Base-by-base conservation (phyloP, 2,113 vertebrate genomes). In the Sapayoa aenigma region DNA sequence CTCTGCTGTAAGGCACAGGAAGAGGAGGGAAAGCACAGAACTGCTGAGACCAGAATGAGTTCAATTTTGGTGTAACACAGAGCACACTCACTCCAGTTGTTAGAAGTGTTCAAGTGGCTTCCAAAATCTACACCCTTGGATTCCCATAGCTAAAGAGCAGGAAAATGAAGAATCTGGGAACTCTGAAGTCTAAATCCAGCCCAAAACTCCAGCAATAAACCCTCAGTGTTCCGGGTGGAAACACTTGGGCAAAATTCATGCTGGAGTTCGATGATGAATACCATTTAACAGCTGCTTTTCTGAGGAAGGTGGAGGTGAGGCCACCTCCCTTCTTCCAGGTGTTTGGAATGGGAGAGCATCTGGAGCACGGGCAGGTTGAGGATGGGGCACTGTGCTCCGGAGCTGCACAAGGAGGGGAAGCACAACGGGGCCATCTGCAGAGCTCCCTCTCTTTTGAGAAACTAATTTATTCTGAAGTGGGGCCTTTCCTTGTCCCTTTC, bases 261-360 rank as follows among this genome's bases (percentile, higher is more conserved):
- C 42, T 71, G 66, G 39, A 23, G 16, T 25, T 52, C 11, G 58
- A 23, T 2, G 5, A 37, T 46, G 58, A 75, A 7, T 37, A 14
- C 30, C 1, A 9, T 86, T 69, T 50, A 92, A 25, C n/a, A 67
- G 21, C 62, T 72, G 11, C 92, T 93, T 83, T 86, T 94, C 11
- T 44, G 42, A 47, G 67, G 91, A 62, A 94, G 93, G 67, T 74
- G 67, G 71, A 87, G 89, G 80, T 71, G 84, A 91, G 66, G 60
- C 35, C 89, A 47, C 73, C 84, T 85, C 66, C 66, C 75, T 53
- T 94, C 66, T 71, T 71, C 84, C 72, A 84, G 94, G 95, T 94
- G 91, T 89, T 85, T 14, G 10, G 93, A 79, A n/a, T 21, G 67
- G 80, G 75, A 63, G 74, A 82, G 93, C 58, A 87, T 95, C 94